Evolutionary conservation across 2,888 invertebrate species (phyloP), one percentile per base, ranked within the genome.

Genomic region (Lasioglossum morio): DNA sequence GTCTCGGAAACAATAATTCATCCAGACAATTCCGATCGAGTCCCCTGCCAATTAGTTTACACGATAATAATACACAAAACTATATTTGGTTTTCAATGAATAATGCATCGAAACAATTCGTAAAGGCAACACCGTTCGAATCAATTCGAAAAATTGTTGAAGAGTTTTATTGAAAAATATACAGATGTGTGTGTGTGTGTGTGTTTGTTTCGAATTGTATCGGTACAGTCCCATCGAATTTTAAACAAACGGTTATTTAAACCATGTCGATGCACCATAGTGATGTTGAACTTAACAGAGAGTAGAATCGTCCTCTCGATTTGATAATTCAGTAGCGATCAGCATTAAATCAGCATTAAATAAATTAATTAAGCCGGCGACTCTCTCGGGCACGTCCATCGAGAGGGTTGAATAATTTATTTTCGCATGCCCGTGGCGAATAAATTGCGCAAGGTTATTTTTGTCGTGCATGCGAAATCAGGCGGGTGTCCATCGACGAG

Each of bases 391-490:
- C 57, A 34, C 43, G 30, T 30, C 30, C 19, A 16, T 63, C 63
- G 30, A 10, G 30, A 19, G 63, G 16, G 63, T 63, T 30, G 34
- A 63, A 63, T 63, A 63, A 63, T 63, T 63, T 30, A 63, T 63
- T 63, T 63, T 63, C 34, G 63, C 63, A 12, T 43, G 57, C 4
- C 57, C n/a, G 37, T 37, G 23, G 37, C 4, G 37, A 69, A 69
- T 69, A 69, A 69, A 37, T 69, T 34, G 37, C 69, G 34, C 14
- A 19, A 34, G 63, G 69, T 34, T 69, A 69, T 69, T 69, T 69
- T 69, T 34, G 69, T 63, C 69, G 37, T 12, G 37, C 69, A 69
- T 37, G 19, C 69, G 37, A 69, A 69, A 69, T 34, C 34, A 37
- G 34, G 66, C 19, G 69, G 4, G 43, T 43, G 23, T 69, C 27